Percentiles rank a stretch among this genome's conserved stretches.
Evolutionary conservation across 2,113 vertebrate species (phyloP).

Genomic region (Tetrao urogallus): DNA sequence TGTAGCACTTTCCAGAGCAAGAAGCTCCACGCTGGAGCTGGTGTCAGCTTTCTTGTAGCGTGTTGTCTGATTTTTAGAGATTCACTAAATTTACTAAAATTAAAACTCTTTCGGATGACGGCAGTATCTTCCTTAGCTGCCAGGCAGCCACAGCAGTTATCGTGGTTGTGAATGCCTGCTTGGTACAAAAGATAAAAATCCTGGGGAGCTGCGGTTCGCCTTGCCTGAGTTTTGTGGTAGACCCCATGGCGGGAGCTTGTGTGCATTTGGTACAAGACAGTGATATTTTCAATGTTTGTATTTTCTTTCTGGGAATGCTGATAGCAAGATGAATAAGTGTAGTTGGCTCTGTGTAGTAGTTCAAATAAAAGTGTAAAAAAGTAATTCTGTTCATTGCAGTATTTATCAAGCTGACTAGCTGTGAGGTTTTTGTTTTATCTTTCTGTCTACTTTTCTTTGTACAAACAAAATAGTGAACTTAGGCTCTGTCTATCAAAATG

Average conservation of each 20-base stretch:
- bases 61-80: not conserved
- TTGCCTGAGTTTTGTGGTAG: slow-evolving; percentile 56
- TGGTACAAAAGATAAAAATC: slow-evolving; percentile 35
- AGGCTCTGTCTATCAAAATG: slow-evolving; percentile 61
- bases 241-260: slow-evolving; percentile 55
- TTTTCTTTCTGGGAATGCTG: slow-evolving; percentile 60
- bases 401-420: not conserved
- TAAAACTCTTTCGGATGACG: not conserved
- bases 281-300: slow-evolving; percentile 65
- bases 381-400: slow-evolving; percentile 14
- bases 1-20: not conserved
- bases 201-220: slow-evolving; percentile 57
- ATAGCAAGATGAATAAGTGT: slow-evolving; percentile 45
- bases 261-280: slow-evolving; percentile 55
- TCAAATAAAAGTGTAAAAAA: slow-evolving; percentile 19
- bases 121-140: not conserved
- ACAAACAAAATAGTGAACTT: slow-evolving; percentile 44
- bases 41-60: not conserved
- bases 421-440: slow-evolving; percentile 30
- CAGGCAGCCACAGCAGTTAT: not conserved
- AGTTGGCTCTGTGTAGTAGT: slow-evolving; percentile 3
- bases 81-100: not conserved
- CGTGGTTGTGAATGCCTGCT: not conserved
- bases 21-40: not conserved
- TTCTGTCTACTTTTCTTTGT: slow-evolving; percentile 32